Conservation (phyloP, 2,888 invertebrate species). For the Drosophila fulvimacula region DNA sequence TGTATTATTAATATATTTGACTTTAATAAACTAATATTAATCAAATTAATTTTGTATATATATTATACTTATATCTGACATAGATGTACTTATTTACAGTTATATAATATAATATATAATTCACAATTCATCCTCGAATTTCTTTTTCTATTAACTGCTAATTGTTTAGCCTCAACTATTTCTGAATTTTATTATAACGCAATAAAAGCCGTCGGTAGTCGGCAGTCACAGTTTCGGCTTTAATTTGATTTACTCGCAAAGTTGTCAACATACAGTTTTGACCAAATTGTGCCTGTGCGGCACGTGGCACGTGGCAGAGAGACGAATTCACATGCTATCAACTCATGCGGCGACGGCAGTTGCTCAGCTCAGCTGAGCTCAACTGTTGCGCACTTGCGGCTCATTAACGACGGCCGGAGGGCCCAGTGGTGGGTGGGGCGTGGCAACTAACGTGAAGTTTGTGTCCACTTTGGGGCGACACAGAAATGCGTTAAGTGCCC, state of each 20-base stretch:
- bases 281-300: constrained; percentile 1
- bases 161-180: not conserved
- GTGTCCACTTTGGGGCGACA: constrained; percentile 38
- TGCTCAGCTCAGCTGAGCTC: constrained; percentile 36
- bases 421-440: constrained; percentile 1
- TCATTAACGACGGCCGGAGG: constrained; percentile 58
- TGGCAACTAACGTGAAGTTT: not conserved
- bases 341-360: constrained; percentile 21
- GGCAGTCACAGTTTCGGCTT: not conserved
- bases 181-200: constrained; percentile 2
- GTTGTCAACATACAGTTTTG: constrained; percentile 6
- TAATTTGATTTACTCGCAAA: constrained; percentile 13
- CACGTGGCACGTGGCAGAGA: constrained; percentile 26
- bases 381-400: constrained; percentile 74
- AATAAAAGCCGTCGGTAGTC: not conserved
- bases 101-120: no score
- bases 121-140: no score
- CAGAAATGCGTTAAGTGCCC: constrained; percentile 70
- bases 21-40: no score
- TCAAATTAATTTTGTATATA: no score
- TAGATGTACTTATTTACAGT: no score
- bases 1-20: no score
- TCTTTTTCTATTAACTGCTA: not conserved
- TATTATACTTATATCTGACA: no score
- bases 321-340: constrained; percentile 18